These are phyloP conservation scores for Palaemon carinicauda DNA, from an alignment of 1,140 invertebrate genomes.

Conservation along the genomic window DNA sequence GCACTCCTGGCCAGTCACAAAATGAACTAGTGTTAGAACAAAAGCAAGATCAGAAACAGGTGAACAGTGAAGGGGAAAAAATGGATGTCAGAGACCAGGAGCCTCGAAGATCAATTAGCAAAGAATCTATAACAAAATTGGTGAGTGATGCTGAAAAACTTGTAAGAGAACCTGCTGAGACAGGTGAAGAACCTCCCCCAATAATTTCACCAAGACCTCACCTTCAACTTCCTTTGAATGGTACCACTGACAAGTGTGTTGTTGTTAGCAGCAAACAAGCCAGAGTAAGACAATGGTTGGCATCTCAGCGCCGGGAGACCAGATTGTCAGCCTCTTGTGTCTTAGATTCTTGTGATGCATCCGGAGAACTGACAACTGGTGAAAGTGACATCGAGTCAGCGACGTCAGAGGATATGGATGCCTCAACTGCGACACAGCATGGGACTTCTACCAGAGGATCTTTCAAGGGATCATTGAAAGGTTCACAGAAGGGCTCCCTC, in stretches of 20 bases:
- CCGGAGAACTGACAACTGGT: conserved; percentile 84
- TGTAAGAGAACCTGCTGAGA: conserved; percentile 65
- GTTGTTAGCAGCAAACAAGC: conserved; percentile 70
- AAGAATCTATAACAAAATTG: conserved; percentile 71
- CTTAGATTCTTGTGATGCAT: conserved; percentile 82
- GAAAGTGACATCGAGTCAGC: conserved; percentile 75
- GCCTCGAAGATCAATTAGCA: conserved; percentile 60
- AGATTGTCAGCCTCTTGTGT: conserved; percentile 35
- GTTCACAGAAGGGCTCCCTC: conserved; percentile 39
- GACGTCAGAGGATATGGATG: conserved; percentile 75
- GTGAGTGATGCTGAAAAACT: conserved; percentile 78
- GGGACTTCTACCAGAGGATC: conserved; percentile 27
- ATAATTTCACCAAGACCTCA: conserved; percentile 52
- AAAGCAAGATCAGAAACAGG: neutral
- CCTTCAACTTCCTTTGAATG: conserved; percentile 62
- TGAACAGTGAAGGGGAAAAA: conserved; percentile 9
- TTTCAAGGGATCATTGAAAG: neutral
- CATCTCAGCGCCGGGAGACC: conserved; percentile 62
- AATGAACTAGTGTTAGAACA: neutral
- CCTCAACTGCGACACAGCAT: conserved; percentile 69
- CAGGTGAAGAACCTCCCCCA: conserved; percentile 62
- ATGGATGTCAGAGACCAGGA: neutral
- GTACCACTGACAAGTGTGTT: conserved; percentile 64
- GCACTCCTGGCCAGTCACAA: conserved; percentile 61
- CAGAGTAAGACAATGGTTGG: conserved; percentile 76